Percentiles rank a stretch among this genome's conserved stretches.
phyloP scores from a whole-genome alignment of 2,113 vertebrate species.

The Sinocyclocheilus grahami region DNA sequence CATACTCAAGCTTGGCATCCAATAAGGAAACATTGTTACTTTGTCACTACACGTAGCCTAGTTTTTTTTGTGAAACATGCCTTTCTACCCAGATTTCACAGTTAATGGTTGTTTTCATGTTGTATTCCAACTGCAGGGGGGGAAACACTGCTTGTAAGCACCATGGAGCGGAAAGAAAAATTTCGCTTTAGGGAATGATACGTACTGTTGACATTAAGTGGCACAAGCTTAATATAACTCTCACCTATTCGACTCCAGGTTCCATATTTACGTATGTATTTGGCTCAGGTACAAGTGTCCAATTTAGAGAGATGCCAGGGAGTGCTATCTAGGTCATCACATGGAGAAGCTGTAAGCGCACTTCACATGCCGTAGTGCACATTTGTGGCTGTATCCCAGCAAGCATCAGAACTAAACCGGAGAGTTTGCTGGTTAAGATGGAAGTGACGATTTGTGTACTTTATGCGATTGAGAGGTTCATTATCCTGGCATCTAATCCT shows the following conservation, averaged over 20 bases:
- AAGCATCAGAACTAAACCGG: not conserved
- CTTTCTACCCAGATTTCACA: not conserved
- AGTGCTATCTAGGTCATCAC: conserved; percentile 73
- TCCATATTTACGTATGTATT: not conserved
- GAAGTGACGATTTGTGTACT: conserved; percentile 25
- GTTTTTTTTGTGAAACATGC: conserved; percentile 14
- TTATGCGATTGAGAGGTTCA: conserved; percentile 36
- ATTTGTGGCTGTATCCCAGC: conserved; percentile 51
- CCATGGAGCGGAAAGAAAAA: conserved; percentile 54
- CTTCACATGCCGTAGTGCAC: conserved; percentile 46
- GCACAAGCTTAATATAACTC: conserved; percentile 66
- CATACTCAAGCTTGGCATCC: too few relatives aligned
- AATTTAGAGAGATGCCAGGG: conserved; percentile 63
- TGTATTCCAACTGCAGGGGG: conserved; percentile 5
- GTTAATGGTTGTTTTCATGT: conserved; percentile 31
- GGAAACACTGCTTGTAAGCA: conserved; percentile 2
- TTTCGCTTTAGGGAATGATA: conserved; percentile 67
- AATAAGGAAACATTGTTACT: too few relatives aligned
- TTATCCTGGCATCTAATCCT: conserved; percentile 70
- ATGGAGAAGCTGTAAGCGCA: conserved; percentile 64
- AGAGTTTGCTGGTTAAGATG: conserved; percentile 14
- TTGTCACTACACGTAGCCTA: not conserved
- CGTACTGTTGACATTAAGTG: conserved; percentile 68
- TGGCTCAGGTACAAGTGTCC: conserved; percentile 59
- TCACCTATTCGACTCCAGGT: not conserved